Evolutionary conservation across 2,888 invertebrate species (phyloP), one percentile per base, ranked within the genome.

Genomic region (Rotaria magnacalcarata): DNA sequence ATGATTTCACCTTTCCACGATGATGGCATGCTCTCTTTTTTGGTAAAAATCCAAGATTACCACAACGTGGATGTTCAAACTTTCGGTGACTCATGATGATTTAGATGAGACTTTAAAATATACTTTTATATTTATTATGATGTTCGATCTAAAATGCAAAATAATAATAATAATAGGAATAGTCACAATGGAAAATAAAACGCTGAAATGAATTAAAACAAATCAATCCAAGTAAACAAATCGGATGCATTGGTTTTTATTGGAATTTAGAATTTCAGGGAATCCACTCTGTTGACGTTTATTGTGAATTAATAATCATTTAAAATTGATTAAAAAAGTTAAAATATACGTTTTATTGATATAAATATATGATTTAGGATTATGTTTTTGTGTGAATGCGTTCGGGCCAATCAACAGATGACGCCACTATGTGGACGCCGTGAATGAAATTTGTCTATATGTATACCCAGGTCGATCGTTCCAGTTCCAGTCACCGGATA

Each of bases 11-110:
- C 92, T 97, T 98, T 89, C 99, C 99, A 93, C 97, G 95, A 93
- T 97, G 97, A 90, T 97, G 94, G 89, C 94, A 94, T 89, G 96
- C 95, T 89, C 99, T 94, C 93, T 99, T 99, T 93, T 97, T 98
- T 90, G 99, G 99, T 92, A 97, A 95, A 94, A 99, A 99, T 89
- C 97, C 98, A 96, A 99, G 96, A 87, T 97, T 98, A 90, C 99
- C 99, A 94, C 99, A 99, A 89, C 99, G 95, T 89, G 99, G 99
- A 84, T 98, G 98, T 91, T 97, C 97, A 92, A 99, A 99, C 92
- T 99, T 99, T 91, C 99, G 94, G 93, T 99, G 99, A 93, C 98
- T 98, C 99, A 80, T 80, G 67, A 27, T 67, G 5, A 34, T 27
- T 67, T 67, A 67, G 16, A 67, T 41, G 67, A 67, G 67, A 67